Conservation (phyloP, 2,113 vertebrate genomes). For the Podarcis cretensis region DNA sequence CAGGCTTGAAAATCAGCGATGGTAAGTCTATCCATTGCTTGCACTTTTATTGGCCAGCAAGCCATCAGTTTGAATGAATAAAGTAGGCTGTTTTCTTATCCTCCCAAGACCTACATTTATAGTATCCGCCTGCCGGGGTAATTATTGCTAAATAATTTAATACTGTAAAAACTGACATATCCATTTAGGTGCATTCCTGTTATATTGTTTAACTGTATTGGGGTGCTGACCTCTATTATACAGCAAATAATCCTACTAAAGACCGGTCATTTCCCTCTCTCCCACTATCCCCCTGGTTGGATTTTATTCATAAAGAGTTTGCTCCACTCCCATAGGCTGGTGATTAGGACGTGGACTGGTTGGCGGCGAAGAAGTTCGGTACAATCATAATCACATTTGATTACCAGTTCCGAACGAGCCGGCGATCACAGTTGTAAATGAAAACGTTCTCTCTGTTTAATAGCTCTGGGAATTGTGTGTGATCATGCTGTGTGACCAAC, state of each 20-base stretch:
- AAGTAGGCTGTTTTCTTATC: slow-evolving; percentile 72
- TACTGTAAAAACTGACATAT: slow-evolving; percentile 77
- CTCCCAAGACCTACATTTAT: slow-evolving; percentile 73
- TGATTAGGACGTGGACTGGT: slow-evolving; percentile 63
- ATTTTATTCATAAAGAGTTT: slow-evolving; percentile 66
- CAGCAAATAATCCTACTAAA: slow-evolving; percentile 75
- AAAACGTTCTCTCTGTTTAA: slow-evolving; percentile 71
- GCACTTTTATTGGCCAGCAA: slow-evolving; percentile 46
- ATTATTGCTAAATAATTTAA: slow-evolving; percentile 81
- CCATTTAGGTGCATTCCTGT: slow-evolving; percentile 73
- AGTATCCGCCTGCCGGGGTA: slow-evolving; percentile 75
- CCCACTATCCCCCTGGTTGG: slow-evolving; percentile 46
- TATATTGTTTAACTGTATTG: slow-evolving; percentile 77
- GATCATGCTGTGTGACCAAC: slow-evolving; percentile 74
- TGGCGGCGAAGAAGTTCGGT: slow-evolving; percentile 62
- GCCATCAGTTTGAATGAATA: slow-evolving; percentile 73
- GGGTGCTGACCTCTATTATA: slow-evolving; percentile 77
- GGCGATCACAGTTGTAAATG: slow-evolving; percentile 63
- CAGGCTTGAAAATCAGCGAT: too few relatives aligned
- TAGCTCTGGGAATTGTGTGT: slow-evolving; percentile 69
- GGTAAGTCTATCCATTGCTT: not conserved
- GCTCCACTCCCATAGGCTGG: slow-evolving; percentile 37
- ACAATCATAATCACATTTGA: slow-evolving; percentile 70
- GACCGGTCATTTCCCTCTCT: slow-evolving; percentile 66
- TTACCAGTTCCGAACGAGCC: slow-evolving; percentile 67